Conservation (phyloP, 2,113 vertebrate genomes). For the Sebastes schlegelii region DNA sequence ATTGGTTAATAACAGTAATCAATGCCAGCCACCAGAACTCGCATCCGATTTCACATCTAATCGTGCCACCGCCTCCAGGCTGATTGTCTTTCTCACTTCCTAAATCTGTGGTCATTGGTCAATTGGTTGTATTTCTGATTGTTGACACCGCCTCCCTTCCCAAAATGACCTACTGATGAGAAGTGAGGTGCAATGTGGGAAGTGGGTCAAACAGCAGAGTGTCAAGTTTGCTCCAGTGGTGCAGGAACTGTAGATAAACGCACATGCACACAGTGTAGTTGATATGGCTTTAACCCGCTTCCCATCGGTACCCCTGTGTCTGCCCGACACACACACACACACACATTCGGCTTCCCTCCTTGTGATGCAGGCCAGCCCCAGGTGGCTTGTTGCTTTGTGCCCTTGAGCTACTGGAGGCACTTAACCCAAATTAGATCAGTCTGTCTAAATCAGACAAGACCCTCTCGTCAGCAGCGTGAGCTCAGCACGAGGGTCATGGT, state of each 20-base stretch:
- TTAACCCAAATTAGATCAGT: slow-evolving; percentile 79
- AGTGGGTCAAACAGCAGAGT: slow-evolving; percentile 56
- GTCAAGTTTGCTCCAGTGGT: slow-evolving; percentile 36
- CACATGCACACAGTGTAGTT: slow-evolving; percentile 28
- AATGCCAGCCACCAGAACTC: slow-evolving; percentile 59
- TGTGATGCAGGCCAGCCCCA: slow-evolving; percentile 46
- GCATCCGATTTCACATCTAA: slow-evolving; percentile 42
- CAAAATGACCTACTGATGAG: slow-evolving; percentile 51
- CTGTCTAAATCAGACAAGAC: slow-evolving; percentile 58
- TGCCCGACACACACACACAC: not conserved
- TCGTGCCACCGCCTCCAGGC: slow-evolving; percentile 20
- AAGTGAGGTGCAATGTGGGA: slow-evolving; percentile 57
- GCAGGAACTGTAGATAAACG: slow-evolving; percentile 34
- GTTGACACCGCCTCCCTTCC: not conserved
- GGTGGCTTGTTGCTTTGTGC: slow-evolving; percentile 76
- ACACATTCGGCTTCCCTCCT: slow-evolving; percentile 4
- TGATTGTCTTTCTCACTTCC: slow-evolving; percentile 59
- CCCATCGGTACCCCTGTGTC: not conserved
- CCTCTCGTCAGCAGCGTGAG: slow-evolving; percentile 33
- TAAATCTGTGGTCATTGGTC: slow-evolving; percentile 34
- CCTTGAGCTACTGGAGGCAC: slow-evolving; percentile 75
- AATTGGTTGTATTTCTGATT: slow-evolving; percentile 30
- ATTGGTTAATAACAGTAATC: slow-evolving; percentile 56
- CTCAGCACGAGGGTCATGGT: slow-evolving; percentile 15
- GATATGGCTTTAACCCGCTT: slow-evolving; percentile 55